Evolutionary conservation across 2,888 invertebrate species (phyloP), one percentile per base, ranked within the genome.

Genomic region (Leptarthrus brevirostris): DNA sequence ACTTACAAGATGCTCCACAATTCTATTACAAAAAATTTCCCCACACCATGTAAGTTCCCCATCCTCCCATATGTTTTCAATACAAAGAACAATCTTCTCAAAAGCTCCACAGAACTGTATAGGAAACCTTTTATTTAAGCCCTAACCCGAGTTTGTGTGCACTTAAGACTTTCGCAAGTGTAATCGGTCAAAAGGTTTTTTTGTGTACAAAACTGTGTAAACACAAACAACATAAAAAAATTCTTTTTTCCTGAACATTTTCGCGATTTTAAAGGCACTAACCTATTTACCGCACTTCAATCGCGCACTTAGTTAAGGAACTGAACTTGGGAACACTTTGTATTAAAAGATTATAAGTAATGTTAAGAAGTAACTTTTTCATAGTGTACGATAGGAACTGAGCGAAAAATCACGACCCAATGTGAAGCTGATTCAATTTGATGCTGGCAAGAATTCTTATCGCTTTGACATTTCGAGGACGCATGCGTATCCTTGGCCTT

Each of bases 381-480:
- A 47, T n/a, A 3, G 5, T 47, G n/a, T n/a, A 47, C 10, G 52
- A 18, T 12, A 40, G 40, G 12, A 40, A 3, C n/a, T 3, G 12
- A 12, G 3, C 40, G 40, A 40, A 40, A 52, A 52, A 52, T 52
- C 14, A 20, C 44, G 64, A 66, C 26, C 14, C 22, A 26, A 66
- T 58, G 40, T 26, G 47, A 24, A 66, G 47, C 47, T 14, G 47
- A 47, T 47, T 66, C 64, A 12, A 12, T 26, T 66, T 66, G 64
- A 66, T 66, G 64, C 64, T 66, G 64, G 64, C 64, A 66, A 66
- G 64, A 66, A 66, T 44, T 20, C 26, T 26, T 24, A 47, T 66
- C 26, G 12, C 16, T 66, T 66, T 66, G 64, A 66, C 64, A 47
- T 66, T 66, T 47, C 3, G n/a, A 47, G 22, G 26, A 47, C 64